Base-by-base conservation (phyloP, 2,797 vertebrate species). In the Centropyge bicolor region DNA sequence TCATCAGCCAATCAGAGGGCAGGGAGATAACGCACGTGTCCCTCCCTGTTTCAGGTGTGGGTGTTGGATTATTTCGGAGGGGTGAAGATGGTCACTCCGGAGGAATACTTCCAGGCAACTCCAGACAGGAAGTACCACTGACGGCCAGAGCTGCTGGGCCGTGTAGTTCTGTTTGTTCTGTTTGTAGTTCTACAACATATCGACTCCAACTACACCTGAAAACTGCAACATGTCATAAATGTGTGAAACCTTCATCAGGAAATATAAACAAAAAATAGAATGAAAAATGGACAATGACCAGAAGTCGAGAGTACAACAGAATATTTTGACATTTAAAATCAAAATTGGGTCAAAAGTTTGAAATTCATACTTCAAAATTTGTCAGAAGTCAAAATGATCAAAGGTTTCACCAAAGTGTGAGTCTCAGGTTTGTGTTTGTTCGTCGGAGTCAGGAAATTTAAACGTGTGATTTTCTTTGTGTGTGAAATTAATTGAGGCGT, bases 41-140 rank as follows among this genome's bases (percentile, higher is more conserved):
- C 16, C 13, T 56, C 16, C 17, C 0, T 72, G 41, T 85, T 82
- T 2, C 90, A 94, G 93, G 96, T 99, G 83, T 99, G 97, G 98
- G 96, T 98, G 38, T 71, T 99, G 88, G 98, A 99, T 90, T 98
- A 97, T 89, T 99, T 99, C 4, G 98, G 98, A 2, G 98, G 98
- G 12, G 88, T 98, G 65, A 98, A 98, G 91, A 95, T 90, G 0
- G 96, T 99, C 84, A 95, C 95, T 0, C 96, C 97, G 0, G 95
- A 97, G 9, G 96, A 98, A 1, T 99, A 99, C 86, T 99, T 95
- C 85, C 96, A 93, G 0, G 96, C 96, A 13, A 84, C 94, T 0
- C 95, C 95, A 0, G 92, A 93, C 94, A 94, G 90, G 93, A 95
- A 94, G 59, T 66, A 64, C 40, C 70, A 66, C 43, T 88, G 65